Evolutionary conservation across 2,888 invertebrate genomes (phyloP).

Genomic region (Sussaba pulchella): DNA sequence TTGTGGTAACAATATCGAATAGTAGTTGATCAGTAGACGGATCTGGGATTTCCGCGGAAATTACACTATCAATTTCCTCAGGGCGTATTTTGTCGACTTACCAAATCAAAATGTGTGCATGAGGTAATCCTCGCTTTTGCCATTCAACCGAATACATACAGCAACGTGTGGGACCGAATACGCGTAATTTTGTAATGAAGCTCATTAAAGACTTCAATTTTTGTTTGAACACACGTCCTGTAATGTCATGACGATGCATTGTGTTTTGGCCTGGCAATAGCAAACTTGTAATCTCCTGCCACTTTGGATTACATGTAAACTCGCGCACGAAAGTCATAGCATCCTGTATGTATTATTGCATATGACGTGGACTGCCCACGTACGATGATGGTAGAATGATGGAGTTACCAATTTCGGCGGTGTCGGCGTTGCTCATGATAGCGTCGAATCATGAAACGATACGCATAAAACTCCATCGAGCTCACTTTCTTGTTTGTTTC

Average conservation of each 20-base stretch:
- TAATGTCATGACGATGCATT: constrained; percentile 58
- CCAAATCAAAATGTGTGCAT: no score
- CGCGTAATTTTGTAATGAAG: constrained; percentile 57
- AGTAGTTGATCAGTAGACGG: constrained; percentile 1
- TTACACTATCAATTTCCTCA: constrained; percentile 57
- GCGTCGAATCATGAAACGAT: constrained; percentile 73
- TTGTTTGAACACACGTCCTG: constrained; percentile 49
- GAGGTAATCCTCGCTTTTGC: no score
- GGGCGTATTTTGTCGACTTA: constrained; percentile 39
- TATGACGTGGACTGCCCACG: constrained; percentile 60
- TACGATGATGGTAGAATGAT: constrained; percentile 59
- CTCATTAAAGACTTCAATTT: constrained; percentile 34
- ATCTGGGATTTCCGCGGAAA: constrained; percentile 77
- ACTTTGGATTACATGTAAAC: constrained; percentile 65
- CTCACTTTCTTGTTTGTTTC: constrained; percentile 73
- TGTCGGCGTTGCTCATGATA: not conserved
- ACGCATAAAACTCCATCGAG: constrained; percentile 70
- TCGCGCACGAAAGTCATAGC: constrained; percentile 51
- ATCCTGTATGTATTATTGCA: constrained; percentile 56
- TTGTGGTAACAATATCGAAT: constrained; percentile 1
- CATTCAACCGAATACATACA: no score
- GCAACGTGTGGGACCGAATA: no score
- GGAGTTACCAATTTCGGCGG: no score
- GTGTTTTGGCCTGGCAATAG: constrained; percentile 57
- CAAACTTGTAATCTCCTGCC: constrained; percentile 58